Evolutionary conservation across 2,888 invertebrate genomes (phyloP), one percentile per base, ranked within the genome.

Genomic region (Rhagonycha fulva): DNA sequence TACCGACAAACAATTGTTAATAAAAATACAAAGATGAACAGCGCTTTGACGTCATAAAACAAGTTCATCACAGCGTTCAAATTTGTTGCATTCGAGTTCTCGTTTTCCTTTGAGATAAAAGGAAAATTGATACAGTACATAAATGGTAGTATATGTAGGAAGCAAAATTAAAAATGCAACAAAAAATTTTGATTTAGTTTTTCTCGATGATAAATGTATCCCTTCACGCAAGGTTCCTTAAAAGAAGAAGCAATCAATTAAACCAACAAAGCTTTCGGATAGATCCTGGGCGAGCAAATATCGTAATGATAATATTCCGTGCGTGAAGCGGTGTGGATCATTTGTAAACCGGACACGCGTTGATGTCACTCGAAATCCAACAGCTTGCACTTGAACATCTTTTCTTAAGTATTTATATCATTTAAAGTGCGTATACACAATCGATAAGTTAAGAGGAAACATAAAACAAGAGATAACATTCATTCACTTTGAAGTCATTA

Each of bases 281-380:
- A 62, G 68, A 67, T 70, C 74, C 71, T 68, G 62, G 71, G 68
- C 32, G 67, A 75, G 71, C 62, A 32, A 68, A 72, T 62, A 28
- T 62, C 72, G 76, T 77, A 77, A 77, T 74, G 74, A 77, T 68
- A 68, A 68, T 72, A 72, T 77, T 77, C 68, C 77, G 74, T 74
- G 74, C 74, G 74, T 74, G 74, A 72, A 66, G 74, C 74, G 32
- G 68, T 69, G n/a, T 75, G 69, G 63, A 61, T 60, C 68, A 77
- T 79, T 76, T 75, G 77, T 71, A 79, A 71, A 71, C 77, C 30
- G 77, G 72, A 76, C 79, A 79, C 74, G 79, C 79, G 62, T 72
- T 61, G 72, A 66, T 70, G 77, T 75, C 77, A 76, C 71, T 77
- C 67, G 66, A 74, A 70, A 71, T 72, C 71, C 76, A 28, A 73